Evolutionary conservation across 2,888 invertebrate species (phyloP).

Genomic region (Harmothoe impar): DNA sequence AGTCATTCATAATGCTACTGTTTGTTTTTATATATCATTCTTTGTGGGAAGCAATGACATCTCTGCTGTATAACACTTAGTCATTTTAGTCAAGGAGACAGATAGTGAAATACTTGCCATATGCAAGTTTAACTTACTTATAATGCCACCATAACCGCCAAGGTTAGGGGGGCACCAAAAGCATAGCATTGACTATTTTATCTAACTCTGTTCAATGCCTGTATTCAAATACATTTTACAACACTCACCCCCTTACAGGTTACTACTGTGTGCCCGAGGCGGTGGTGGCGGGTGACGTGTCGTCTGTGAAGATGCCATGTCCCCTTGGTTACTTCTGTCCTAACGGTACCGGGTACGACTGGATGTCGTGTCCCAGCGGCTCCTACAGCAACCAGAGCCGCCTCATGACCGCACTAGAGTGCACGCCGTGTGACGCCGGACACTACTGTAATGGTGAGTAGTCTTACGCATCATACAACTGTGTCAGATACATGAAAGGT

Average conservation of each 20-base stretch:
- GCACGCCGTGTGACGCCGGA: constrained; percentile 79
- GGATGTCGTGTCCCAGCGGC: constrained; percentile 80
- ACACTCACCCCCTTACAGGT: constrained; percentile 72
- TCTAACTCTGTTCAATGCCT: background rate
- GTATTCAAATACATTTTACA: too few relatives aligned
- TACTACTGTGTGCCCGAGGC: constrained; percentile 80
- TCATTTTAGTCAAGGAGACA: too few relatives aligned
- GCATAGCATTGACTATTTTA: background rate
- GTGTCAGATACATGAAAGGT: background rate
- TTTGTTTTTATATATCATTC: too few relatives aligned
- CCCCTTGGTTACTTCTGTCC: constrained; percentile 81
- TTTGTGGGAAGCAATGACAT: background rate
- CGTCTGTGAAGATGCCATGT: constrained; percentile 75
- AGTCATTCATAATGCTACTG: background rate
- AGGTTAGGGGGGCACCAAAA: background rate
- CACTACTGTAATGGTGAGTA: constrained; percentile 76
- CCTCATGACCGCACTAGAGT: constrained; percentile 73
- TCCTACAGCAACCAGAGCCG: constrained; percentile 78
- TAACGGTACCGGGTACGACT: constrained; percentile 80
- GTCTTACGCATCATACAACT: background rate
- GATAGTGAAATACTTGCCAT: too few relatives aligned
- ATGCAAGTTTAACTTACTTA: too few relatives aligned
- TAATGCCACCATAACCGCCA: too few relatives aligned
- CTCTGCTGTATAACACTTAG: background rate
- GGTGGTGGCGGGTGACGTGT: constrained; percentile 74